Percentiles rank a stretch among this genome's conserved stretches.
Evolutionary conservation across 2,888 invertebrate species (phyloP).

Genomic region (Sarcophaga subvicina): DNA sequence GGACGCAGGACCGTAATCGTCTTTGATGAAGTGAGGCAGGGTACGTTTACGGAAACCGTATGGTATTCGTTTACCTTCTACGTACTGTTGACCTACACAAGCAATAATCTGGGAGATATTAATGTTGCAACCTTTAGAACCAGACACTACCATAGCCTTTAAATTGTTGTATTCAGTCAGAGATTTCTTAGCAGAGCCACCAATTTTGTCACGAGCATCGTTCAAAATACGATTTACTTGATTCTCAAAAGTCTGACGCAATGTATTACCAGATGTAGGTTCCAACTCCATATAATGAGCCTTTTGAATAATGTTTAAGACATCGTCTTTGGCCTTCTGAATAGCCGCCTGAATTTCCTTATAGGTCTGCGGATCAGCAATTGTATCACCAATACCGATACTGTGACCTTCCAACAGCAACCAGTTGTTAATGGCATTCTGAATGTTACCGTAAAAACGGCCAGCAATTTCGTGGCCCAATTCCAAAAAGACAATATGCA

Average conservation of each 20-base stretch:
- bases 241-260: slow-evolving; percentile 99
- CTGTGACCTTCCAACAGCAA: slow-evolving; percentile 96
- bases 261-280: slow-evolving; percentile 97
- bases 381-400: slow-evolving; percentile 99
- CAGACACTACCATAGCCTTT: slow-evolving; percentile 99
- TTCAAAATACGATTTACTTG: slow-evolving; percentile 99
- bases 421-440: slow-evolving; percentile 99
- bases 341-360: slow-evolving; percentile 99
- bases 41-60: slow-evolving; percentile 99
- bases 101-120: slow-evolving; percentile 99
- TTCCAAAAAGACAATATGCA: slow-evolving; percentile 99
- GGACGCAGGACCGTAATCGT: slow-evolving; percentile 99
- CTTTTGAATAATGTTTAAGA: slow-evolving; percentile 99
- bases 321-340: slow-evolving; percentile 99
- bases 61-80: slow-evolving; percentile 99
- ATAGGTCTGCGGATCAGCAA: slow-evolving; percentile 99
- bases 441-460: slow-evolving; percentile 98
- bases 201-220: slow-evolving; percentile 99
- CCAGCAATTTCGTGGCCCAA: slow-evolving; percentile 97
- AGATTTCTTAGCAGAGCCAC: slow-evolving; percentile 99
- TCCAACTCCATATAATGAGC: slow-evolving; percentile 99
- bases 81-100: slow-evolving; percentile 99
- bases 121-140: slow-evolving; percentile 99
- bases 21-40: slow-evolving; percentile 99
- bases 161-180: slow-evolving; percentile 99